Base-by-base conservation (phyloP, 92 coral and sea anemone species). In the Nematostella vectensis region DNA sequence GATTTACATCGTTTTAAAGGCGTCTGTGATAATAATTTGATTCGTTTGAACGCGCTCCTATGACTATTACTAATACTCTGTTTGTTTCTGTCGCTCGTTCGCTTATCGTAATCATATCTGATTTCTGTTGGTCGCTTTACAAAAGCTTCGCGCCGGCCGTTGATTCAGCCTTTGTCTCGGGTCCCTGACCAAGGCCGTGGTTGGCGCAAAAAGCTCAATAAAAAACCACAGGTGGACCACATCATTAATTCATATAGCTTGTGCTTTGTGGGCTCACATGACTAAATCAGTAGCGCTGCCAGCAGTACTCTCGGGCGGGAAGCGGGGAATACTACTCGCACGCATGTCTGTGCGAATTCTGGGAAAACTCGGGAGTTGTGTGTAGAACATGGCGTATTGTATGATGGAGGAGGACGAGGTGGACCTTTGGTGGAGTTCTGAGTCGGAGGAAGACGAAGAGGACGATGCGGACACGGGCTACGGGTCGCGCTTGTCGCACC, bases 211-310 rank as follows among this genome's bases (percentile, higher is more conserved):
- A 28, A 29, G 54, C 61, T 55, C 63, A 54, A 44, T 55, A 20
- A 42, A 66, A 66, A 54, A 31, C 72, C 63, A 55, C 72, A 66
- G 72, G 72, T 66, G 72, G 43, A 66, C 40, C 25, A n/a, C 47
- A 66, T 66, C 62, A 66, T 50, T 66, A 38, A 66, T 66, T 66
- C 20, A 66, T 66, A 56, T 43, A 48, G 43, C 53, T 36, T 43
- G 63, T 63, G 52, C 28, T 29, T 31, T 54, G 71, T 27, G 54
- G 61, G 40, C 15, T 33, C 40, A 33, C 40, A 33, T 33, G 40
- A 33, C 40, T 33, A 33, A 15, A 33, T 33, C 15, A n/a, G n/a
- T n/a, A n/a, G n/a, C n/a, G n/a, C n/a, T n/a, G n/a, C n/a, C n/a
- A n/a, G n/a, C n/a, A n/a, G n/a, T n/a, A n/a, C n/a, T n/a, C n/a